Conservation (phyloP, 2,113 vertebrate genomes). For the Astur gentilis region DNA sequence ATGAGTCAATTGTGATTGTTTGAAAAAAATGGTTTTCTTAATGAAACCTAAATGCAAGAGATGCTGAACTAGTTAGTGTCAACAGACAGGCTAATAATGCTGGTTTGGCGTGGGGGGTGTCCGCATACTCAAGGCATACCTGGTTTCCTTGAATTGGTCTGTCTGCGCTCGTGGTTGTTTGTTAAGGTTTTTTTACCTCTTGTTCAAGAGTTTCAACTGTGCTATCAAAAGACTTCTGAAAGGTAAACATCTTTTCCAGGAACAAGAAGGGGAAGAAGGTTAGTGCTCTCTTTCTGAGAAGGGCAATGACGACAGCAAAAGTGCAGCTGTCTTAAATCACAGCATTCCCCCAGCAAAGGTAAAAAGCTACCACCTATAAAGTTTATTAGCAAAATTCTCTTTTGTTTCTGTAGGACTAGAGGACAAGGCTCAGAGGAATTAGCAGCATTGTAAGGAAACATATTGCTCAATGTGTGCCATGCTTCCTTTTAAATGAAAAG, state of each 20-base stretch:
- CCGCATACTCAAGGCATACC: accelerated
- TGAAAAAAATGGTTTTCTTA: background rate
- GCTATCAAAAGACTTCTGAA: background rate
- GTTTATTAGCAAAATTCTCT: background rate
- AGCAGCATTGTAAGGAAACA: background rate
- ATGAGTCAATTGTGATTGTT: background rate
- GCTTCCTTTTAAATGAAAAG: background rate
- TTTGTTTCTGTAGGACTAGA: background rate
- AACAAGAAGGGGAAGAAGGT: background rate
- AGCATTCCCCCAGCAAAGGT: background rate
- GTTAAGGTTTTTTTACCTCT: background rate
- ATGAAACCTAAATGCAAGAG: background rate
- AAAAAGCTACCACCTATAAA: background rate
- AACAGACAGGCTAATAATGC: no score
- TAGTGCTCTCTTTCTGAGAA: background rate
- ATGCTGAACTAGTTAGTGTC: background rate
- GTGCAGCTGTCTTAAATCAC: background rate
- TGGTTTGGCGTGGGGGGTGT: accelerated
- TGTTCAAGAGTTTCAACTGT: background rate
- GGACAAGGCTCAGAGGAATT: background rate
- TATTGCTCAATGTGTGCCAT: background rate
- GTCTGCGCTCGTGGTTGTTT: background rate
- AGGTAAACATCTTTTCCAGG: background rate
- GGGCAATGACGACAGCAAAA: background rate
- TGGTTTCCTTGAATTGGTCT: background rate